Percentiles rank a stretch among this genome's conserved stretches.
Evolutionary conservation across 64 coral and sea anemone genomes (phyloP).

Genomic region (Dendrophyllia cribrosa): DNA sequence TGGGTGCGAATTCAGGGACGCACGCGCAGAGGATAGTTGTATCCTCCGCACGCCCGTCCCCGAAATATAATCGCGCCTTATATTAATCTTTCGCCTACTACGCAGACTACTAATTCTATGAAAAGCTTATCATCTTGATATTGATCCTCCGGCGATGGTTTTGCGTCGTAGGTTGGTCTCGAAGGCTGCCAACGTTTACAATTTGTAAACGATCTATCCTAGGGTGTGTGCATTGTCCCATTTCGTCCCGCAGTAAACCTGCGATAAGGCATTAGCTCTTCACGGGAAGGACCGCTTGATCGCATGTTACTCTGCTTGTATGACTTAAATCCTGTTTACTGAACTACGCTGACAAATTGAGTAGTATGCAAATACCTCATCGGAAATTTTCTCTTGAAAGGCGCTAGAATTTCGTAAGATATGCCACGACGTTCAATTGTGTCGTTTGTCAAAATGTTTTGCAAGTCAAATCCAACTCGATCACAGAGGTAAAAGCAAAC

Average conservation of each 20-base stretch:
- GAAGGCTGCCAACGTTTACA: not conserved
- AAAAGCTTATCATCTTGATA: not conserved
- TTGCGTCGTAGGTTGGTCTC: conserved; percentile 2
- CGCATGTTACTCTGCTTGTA: not conserved
- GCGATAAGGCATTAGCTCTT: not conserved
- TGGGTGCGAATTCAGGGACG: too few species aligned
- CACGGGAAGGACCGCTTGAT: not conserved
- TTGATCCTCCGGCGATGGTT: not conserved
- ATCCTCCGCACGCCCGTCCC: too few species aligned
- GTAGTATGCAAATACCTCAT: not conserved
- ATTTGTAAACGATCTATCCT: conserved; percentile 1
- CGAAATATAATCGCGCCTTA: too few species aligned
- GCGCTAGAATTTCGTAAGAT: too few species aligned
- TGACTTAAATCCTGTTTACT: not conserved
- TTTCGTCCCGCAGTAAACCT: not conserved
- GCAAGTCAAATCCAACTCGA: not conserved
- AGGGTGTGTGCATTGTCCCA: conserved; percentile 22
- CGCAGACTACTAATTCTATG: not conserved
- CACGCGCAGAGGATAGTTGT: too few species aligned
- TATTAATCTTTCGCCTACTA: too few species aligned
- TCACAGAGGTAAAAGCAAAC: not conserved
- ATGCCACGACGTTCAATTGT: not conserved
- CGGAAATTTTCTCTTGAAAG: not conserved
- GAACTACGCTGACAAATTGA: not conserved
- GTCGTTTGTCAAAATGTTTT: not conserved